A percentile compares a stretch with the other conserved stretches of the same genome.
Evolutionary conservation across 2,797 vertebrate genomes (phyloP).

Genomic region (Lophius americanus): DNA sequence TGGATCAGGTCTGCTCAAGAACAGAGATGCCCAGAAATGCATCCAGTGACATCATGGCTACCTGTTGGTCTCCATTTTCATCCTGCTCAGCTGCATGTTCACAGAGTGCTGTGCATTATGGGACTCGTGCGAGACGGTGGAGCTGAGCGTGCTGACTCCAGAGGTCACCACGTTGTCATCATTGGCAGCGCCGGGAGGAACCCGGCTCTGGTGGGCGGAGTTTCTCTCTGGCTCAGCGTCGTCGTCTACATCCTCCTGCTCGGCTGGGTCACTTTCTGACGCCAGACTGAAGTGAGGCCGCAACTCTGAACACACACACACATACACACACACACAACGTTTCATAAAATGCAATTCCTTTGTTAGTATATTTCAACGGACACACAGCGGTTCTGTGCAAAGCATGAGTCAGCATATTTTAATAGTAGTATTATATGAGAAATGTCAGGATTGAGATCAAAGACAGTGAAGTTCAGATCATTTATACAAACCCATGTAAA

Average conservation of each 20-base stretch:
- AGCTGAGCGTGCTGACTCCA: slow-evolving; percentile 98
- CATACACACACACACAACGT: too few species aligned
- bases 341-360: not conserved
- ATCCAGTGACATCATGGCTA: slow-evolving; percentile 6
- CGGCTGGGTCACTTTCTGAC: slow-evolving; percentile 93
- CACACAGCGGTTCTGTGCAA: not conserved
- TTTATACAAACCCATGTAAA: not conserved
- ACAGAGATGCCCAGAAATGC: not conserved
- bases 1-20: not conserved
- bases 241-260: slow-evolving; percentile 90
- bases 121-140: slow-evolving; percentile 92
- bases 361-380: not conserved
- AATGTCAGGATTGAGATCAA: not conserved
- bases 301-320: slow-evolving; percentile 82
- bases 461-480: not conserved
- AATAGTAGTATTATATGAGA: not conserved
- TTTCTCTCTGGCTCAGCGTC: slow-evolving; percentile 79
- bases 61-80: slow-evolving; percentile 97
- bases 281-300: slow-evolving; percentile 95
- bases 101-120: slow-evolving; percentile 88
- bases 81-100: slow-evolving; percentile 91
- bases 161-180: slow-evolving; percentile 95
- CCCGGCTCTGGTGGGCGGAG: slow-evolving; percentile 79
- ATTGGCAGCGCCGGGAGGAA: slow-evolving; percentile 75
- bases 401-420: not conserved